Base-by-base conservation (phyloP, 1,140 invertebrate species). In the Glomeris maerens region DNA sequence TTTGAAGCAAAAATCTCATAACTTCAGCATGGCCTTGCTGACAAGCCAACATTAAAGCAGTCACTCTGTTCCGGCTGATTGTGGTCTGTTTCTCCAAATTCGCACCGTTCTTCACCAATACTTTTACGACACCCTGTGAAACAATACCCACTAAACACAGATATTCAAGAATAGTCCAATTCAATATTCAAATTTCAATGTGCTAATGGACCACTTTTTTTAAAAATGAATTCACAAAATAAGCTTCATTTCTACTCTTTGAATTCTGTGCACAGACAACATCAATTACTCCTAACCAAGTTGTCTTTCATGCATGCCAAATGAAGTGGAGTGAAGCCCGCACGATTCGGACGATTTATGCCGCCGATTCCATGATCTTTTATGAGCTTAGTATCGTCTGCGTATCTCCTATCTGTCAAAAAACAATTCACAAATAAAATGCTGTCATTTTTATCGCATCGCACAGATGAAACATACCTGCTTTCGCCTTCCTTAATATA, bases 11-110 rank as follows among this genome's bases (percentile, higher is more conserved):
- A 2, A 66, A 36, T 50, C 64, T 62, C 1, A 67, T 66, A 20
- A 71, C 62, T 45, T 68, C 65, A 17, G 71, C 51, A 54, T 71
- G 53, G 0, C 71, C 71, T 27, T 59, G 53, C 28, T 63, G 57
- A 10, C 65, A 60, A 13, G 72, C 70, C 23, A 73, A 55, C 68
- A 75, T 74, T 3, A 76, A 56, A 2, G 73, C 63, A 44, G 68
- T 67, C 27, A 68, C 41, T 55, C 70, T 72, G 47, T 65, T 60
- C 45, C 67, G 67, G n/a, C 56, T 57, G 20, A 69, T 66, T 39
- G 63, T 66, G 41, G 68, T 55, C 5, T 61, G 55, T 53, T 66
- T 65, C 50, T 74, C 69, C 0, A 70, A 57, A 58, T 71, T 62
- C 1, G 65, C 67, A 41, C 62, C 63, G 57, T 69, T 60, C 47